These are phyloP conservation scores for Epirrita christyi DNA, from an alignment of 2,888 invertebrate genomes.

Conservation along the genomic window DNA sequence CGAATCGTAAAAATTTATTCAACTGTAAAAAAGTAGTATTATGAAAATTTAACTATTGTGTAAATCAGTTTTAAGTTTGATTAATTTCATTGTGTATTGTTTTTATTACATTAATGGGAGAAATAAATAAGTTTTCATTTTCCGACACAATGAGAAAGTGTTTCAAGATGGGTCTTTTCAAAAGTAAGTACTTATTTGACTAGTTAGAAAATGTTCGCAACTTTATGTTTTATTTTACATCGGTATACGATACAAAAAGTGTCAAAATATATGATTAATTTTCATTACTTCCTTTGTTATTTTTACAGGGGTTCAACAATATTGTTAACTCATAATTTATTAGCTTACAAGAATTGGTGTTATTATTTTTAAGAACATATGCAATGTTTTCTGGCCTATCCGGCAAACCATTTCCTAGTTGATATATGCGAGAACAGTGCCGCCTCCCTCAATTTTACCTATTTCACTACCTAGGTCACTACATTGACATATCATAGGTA, in stretches of 20 bases:
- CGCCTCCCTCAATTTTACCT: not conserved
- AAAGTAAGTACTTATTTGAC: slow-evolving; percentile 60
- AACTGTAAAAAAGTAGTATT: not conserved
- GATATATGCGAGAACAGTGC: slow-evolving; percentile 8
- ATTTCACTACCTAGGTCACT: not conserved
- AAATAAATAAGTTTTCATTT: slow-evolving; percentile 60
- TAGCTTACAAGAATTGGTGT: not conserved
- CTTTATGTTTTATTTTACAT: no score
- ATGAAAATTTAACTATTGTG: not conserved
- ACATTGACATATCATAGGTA: no score
- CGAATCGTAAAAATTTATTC: slow-evolving; percentile 40
- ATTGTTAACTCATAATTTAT: no score
- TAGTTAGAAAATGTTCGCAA: no score
- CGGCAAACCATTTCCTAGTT: not conserved
- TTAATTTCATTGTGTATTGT: slow-evolving; percentile 8
- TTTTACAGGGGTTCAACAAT: no score
- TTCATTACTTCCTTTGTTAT: no score
- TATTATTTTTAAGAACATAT: not conserved
- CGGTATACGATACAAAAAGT: no score
- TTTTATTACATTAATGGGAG: slow-evolving; percentile 60
- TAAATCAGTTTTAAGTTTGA: not conserved
- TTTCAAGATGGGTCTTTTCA: slow-evolving; percentile 80
- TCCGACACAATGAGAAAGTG: slow-evolving; percentile 77
- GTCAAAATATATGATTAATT: no score
- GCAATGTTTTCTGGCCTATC: not conserved